Conservation (phyloP, 2,888 invertebrate genomes). For the Graphium colonna region DNA sequence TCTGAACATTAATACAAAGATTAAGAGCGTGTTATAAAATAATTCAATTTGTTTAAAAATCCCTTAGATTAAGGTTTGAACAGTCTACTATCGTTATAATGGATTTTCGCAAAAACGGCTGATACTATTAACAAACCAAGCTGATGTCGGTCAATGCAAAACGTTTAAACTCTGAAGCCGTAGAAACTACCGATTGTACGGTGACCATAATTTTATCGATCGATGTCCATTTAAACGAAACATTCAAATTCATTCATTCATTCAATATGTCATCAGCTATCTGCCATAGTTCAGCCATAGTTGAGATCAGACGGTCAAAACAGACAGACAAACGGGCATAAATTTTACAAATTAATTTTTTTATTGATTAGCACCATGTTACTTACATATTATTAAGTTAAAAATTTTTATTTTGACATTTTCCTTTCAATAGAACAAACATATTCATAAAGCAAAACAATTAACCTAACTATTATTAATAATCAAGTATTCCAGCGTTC, state of each 20-base stretch:
- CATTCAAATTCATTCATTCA: background rate
- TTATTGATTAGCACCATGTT: background rate
- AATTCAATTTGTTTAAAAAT: too few relatives aligned
- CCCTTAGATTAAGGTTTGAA: conserved; percentile 7
- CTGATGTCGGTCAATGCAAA: conserved; percentile 44
- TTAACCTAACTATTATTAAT: too few relatives aligned
- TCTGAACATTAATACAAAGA: too few relatives aligned
- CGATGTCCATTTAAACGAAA: background rate
- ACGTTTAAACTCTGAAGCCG: conserved; percentile 53
- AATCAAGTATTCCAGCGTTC: too few relatives aligned
- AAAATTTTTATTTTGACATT: too few relatives aligned
- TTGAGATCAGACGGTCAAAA: too few relatives aligned
- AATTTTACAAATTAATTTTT: background rate
- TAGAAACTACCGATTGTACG: conserved; percentile 36
- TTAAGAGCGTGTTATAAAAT: too few relatives aligned
- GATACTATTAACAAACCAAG: conserved; percentile 33
- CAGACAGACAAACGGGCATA: background rate
- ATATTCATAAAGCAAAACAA: too few relatives aligned
- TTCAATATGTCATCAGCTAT: background rate
- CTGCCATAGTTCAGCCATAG: background rate
- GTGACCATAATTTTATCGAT: conserved; percentile 45
- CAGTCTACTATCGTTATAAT: conserved; percentile 18
- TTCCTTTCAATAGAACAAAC: too few relatives aligned
- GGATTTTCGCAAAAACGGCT: conserved; percentile 2
- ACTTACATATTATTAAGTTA: background rate